Base-by-base conservation (phyloP, 2,888 invertebrate species). In the Stenurella melanura region DNA sequence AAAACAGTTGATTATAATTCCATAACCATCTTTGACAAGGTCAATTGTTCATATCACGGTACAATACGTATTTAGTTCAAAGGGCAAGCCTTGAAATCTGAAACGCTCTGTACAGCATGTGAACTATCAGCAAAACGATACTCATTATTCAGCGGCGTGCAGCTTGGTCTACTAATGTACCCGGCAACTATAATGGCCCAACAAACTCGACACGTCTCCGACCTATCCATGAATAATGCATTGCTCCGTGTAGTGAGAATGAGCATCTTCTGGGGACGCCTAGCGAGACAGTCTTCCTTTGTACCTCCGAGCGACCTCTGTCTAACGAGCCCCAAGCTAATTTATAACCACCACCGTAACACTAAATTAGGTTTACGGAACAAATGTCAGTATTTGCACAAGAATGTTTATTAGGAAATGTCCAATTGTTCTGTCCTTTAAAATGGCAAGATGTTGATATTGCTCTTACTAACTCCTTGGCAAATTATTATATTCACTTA, bases 161-260 rank as follows among this genome's bases (percentile, higher is more conserved):
- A 26, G 19, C n/a, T 50, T 21, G 57, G 58, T 70, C 57, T 34
- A 57, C 57, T 56, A 56, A 69, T 57, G 70, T 57, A 70, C 57
- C 19, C 56, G 66, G 30, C 58, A 18, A 58, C 74, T 34, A 74
- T 56, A 67, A 67, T 34, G 50, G 38, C 67, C 58, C 60, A 42
- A 18, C 57, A 30, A 54, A n/a, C 26, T 57, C 69, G 21, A 73
- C 64, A 73, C 57, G 42, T 64, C 56, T 67, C 10, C 64, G 21
- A 56, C 57, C 58, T 42, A 57, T 15, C 58, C 67, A 74, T 74
- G 67, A 64, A 74, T 74, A 67, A 74, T 74, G 74, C 50, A 74
- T 67, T 10, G 38, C n/a, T 18, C 38, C 54, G 34, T 64, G 38
- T 67, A 58, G 74, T 67, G 58, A 74, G 58, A 74, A 67, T 67